Percentiles rank a stretch among this genome's conserved stretches.
Conservation (phyloP, 2,113 vertebrate genomes). For the Salvelinus namaycush region DNA sequence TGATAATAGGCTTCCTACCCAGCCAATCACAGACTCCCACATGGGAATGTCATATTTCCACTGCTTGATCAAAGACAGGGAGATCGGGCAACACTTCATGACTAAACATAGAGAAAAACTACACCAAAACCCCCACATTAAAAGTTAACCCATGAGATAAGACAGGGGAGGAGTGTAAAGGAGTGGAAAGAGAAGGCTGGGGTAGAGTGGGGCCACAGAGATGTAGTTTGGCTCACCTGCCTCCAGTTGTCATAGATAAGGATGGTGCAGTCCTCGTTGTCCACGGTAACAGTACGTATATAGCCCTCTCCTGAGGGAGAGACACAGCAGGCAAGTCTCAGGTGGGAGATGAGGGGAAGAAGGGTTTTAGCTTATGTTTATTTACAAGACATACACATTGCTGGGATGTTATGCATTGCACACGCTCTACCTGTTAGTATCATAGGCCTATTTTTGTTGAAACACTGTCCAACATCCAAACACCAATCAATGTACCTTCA, state of each 20-base stretch:
- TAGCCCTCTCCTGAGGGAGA: constrained; percentile 81
- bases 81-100: too few relatives aligned
- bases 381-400: constrained; percentile 1
- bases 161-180: neutral
- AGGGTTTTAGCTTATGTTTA: neutral
- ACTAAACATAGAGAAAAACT: too few relatives aligned
- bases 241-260: constrained; percentile 91
- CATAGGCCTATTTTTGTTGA: neutral
- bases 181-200: neutral
- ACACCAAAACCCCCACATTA: too few relatives aligned
- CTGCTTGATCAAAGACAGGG: too few relatives aligned
- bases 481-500: constrained; percentile 63
- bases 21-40: constrained; percentile 7
- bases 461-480: neutral
- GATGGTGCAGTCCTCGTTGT: constrained; percentile 84
- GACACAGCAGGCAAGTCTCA: constrained; percentile 47
- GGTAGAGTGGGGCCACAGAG: neutral
- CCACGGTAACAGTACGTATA: constrained; percentile 79
- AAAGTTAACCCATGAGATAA: too few relatives aligned
- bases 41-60: too few relatives aligned
- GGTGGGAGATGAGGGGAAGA: constrained; percentile 8
- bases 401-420: neutral
- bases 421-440: neutral
- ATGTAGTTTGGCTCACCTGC: constrained; percentile 77
- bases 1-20: constrained; percentile 52